Conservation (phyloP, 2,797 vertebrate species). For the Leuciscus waleckii region DNA sequence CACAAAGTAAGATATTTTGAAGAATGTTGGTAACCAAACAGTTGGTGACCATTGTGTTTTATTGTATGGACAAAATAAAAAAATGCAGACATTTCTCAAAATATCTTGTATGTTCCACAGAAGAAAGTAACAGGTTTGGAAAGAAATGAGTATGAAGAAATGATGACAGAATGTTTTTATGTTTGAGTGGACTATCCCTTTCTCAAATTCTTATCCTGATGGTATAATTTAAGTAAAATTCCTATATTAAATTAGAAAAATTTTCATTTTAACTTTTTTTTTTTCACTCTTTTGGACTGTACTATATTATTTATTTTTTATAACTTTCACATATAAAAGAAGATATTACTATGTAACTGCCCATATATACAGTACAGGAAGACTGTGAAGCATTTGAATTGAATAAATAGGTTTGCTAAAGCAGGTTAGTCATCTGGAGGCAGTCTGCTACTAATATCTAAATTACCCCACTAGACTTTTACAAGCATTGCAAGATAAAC, state of each 20-base stretch:
- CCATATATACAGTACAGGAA: not conserved
- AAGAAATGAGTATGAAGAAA: no score
- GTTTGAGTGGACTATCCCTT: not conserved
- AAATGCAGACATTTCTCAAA: not conserved
- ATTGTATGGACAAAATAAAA: not conserved
- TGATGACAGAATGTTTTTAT: not conserved
- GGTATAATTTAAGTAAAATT: not conserved
- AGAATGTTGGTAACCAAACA: not conserved
- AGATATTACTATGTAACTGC: not conserved
- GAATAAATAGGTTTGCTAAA: not conserved
- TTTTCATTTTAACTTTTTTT: not conserved
- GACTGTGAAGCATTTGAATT: not conserved
- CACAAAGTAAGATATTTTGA: not conserved
- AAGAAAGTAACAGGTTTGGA: not conserved
- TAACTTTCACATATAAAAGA: not conserved
- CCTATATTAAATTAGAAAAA: not conserved
- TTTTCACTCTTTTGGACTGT: not conserved
- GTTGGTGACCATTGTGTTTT: not conserved
- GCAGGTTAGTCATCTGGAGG: constrained; percentile 16
- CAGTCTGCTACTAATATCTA: constrained; percentile 27
- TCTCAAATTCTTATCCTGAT: not conserved
- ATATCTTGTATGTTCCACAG: not conserved
- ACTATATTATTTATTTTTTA: not conserved
- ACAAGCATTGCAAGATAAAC: constrained; percentile 39
- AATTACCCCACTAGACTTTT: constrained; percentile 18